These are phyloP conservation scores for Elaphurus davidianus DNA, from an alignment of 2,113 vertebrate genomes.

Conservation along the genomic window DNA sequence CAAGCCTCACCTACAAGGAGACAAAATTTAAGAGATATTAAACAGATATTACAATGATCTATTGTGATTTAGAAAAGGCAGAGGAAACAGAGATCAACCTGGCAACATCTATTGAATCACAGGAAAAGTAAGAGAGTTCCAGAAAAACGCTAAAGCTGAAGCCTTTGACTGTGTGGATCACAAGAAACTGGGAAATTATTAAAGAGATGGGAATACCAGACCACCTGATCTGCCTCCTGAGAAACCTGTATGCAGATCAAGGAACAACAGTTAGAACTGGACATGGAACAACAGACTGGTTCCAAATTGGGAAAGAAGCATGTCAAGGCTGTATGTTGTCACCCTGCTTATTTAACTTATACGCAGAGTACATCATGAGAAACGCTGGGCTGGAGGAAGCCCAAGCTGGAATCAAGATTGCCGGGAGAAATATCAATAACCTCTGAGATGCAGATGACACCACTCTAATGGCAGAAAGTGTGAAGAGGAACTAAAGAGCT, in stretches of 20 bases:
- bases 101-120: accelerated
- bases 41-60: not conserved
- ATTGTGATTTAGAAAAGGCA: not conserved
- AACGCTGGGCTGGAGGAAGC: not conserved
- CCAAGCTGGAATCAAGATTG: not conserved
- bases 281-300: not conserved
- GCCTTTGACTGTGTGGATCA: not conserved
- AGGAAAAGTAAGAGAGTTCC: not conserved
- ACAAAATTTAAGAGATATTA: not conserved
- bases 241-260: not conserved
- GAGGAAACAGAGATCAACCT: not conserved
- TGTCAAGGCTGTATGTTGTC: not conserved
- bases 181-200: not conserved
- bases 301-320: not conserved
- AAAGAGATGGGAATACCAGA: not conserved
- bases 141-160: not conserved
- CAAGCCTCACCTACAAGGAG: not conserved
- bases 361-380: not conserved
- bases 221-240: not conserved
- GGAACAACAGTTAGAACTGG: not conserved
- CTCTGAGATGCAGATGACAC: not conserved
- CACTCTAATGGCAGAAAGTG: not conserved
- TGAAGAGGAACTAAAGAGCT: not conserved
- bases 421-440: not conserved
- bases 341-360: not conserved